Evolutionary conservation across 2,113 vertebrate species (phyloP), one percentile per base, ranked within the genome.

Genomic region (Syngnathoides biaculeatus): DNA sequence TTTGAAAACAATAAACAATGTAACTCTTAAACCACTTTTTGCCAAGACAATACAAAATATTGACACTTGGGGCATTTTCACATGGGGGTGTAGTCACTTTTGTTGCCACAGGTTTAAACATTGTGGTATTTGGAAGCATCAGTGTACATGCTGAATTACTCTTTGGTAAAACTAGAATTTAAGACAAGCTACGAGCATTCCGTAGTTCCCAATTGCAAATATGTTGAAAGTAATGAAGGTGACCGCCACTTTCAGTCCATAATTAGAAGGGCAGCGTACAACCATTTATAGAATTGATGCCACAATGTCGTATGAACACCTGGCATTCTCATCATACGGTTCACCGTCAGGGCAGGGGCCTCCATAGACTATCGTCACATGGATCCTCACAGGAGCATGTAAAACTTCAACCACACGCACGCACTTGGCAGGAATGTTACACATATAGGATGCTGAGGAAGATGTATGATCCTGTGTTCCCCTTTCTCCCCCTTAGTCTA

Each of bases 201-300:
- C 52, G 38, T 35, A 30, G 38, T 2, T 14, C 15, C 40, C 35
- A 70, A 38, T 12, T 66, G 30, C 19, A 11, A 55, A 26, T 72
- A 48, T 62, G 52, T 55, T 64, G 35, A 57, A 39, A 22, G 5
- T 22, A 9, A 55, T 55, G 47, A 55, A 4, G 15, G 20, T 66
- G 27, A 63, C 39, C 56, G 64, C 50, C 38, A 8, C 40, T 5
- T 8, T 17, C 39, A 57, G 19, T 24, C 66, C 81, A n/a, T 22
- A 22, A 11, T 52, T 40, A 35, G 74, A 66, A 78, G 76, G 75
- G 26, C 68, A 64, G 64, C 24, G 13, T 12, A 26, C 13, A 14
- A 13, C 22, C 79, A 75, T 72, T 76, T 67, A 80, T 78, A 83
- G 74, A 76, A 58, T 50, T 64, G 81, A 79, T 81, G 73, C 80